These are phyloP conservation scores for Trypoxylon attenuatum DNA, from an alignment of 2,888 invertebrate genomes.

Conservation along the genomic window DNA sequence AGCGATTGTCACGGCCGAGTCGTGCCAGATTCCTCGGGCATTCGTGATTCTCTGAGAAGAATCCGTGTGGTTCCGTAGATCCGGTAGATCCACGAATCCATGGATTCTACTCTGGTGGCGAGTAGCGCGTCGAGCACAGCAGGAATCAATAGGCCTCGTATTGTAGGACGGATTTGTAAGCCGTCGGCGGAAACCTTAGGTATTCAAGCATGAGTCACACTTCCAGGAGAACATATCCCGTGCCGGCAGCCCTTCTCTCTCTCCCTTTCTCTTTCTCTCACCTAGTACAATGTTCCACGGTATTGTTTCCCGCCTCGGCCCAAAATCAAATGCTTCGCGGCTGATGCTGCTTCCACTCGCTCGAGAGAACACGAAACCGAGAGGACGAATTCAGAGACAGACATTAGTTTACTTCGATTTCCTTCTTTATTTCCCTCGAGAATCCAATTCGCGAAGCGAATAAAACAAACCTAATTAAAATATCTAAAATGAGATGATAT, in stretches of 20 bases:
- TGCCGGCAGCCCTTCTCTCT: not conserved
- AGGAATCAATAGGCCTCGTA: constrained; percentile 53
- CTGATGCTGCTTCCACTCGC: not conserved
- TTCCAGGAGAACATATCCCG: constrained; percentile 46
- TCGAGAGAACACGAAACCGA: not conserved
- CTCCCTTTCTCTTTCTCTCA: constrained; percentile 19
- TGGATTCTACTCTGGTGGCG: constrained; percentile 22
- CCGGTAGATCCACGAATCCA: not conserved
- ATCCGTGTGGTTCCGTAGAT: not conserved
- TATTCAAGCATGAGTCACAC: constrained; percentile 56
- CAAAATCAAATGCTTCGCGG: constrained; percentile 35
- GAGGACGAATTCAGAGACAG: not conserved
- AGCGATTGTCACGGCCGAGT: constrained; percentile 44
- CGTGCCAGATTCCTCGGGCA: constrained; percentile 30
- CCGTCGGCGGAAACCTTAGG: constrained; percentile 64
- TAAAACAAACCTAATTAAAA: too few species aligned
- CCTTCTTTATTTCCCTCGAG: constrained; percentile 13
- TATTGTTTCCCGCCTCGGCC: constrained; percentile 40
- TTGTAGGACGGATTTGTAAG: constrained; percentile 61
- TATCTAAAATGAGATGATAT: too few species aligned
- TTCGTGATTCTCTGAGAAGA: not conserved
- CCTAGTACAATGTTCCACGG: constrained; percentile 38
- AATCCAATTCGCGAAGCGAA: too few species aligned
- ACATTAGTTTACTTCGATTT: constrained; percentile 11
- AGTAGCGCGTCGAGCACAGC: not conserved